Evolutionary conservation across 2,797 vertebrate species (phyloP).

Genomic region (Acridotheres tristis): DNA sequence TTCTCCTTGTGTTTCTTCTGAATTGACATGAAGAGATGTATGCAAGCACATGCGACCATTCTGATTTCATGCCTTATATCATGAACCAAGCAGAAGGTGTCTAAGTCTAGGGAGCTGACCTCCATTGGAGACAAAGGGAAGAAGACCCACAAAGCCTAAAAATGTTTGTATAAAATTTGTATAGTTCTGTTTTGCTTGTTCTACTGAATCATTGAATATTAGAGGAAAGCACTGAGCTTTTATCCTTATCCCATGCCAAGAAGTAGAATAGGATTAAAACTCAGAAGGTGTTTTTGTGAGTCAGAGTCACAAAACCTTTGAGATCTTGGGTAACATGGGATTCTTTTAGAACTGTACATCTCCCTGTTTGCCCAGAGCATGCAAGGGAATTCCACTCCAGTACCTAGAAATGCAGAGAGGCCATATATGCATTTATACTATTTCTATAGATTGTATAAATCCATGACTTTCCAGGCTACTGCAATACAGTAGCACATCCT

Average conservation of each 20-base stretch:
- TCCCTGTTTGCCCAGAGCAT: background rate
- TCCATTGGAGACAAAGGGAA: background rate
- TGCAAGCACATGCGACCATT: background rate
- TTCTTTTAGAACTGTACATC: background rate
- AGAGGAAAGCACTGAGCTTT: background rate
- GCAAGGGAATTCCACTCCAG: background rate
- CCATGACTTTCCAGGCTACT: background rate
- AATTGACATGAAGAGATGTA: background rate
- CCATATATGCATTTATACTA: background rate
- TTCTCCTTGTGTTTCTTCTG: background rate
- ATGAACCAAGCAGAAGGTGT: background rate
- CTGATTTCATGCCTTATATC: background rate
- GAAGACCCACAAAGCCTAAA: background rate
- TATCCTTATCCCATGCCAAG: background rate
- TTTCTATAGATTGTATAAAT: background rate
- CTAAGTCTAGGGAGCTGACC: background rate
- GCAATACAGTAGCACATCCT: background rate
- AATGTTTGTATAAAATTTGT: background rate
- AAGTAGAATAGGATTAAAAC: background rate
- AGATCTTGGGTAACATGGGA: background rate
- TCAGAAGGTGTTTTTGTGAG: background rate
- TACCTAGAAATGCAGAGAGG: background rate
- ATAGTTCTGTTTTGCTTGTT: background rate
- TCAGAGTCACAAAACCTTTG: background rate
- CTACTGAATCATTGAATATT: background rate